Conservation (phyloP, 1,140 invertebrate species). For the Tetramorium simillimum region DNA sequence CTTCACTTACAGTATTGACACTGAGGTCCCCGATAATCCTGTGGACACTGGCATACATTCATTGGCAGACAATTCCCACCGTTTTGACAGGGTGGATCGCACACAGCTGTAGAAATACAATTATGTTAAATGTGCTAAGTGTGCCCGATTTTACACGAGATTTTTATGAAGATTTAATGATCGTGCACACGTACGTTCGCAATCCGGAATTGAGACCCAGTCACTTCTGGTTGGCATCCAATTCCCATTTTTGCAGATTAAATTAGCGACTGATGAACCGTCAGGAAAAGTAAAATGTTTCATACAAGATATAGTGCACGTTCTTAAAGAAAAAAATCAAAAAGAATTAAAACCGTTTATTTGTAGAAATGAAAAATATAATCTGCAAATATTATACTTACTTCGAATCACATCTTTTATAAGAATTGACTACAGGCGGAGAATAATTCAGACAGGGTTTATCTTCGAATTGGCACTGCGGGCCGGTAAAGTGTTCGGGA, state of each 20-base stretch:
- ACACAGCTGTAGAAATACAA: conserved; percentile 87
- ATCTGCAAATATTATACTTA: conserved; percentile 82
- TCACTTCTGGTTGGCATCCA: conserved; percentile 88
- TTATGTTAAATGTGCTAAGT: not conserved
- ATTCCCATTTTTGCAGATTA: conserved; percentile 88
- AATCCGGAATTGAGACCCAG: conserved; percentile 88
- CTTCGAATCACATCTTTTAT: conserved; percentile 88
- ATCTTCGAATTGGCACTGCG: conserved; percentile 91
- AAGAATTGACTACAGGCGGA: conserved; percentile 88
- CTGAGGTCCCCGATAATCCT: conserved; percentile 89
- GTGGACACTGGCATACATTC: conserved; percentile 91
- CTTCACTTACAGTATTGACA: conserved; percentile 91
- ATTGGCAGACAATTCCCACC: conserved; percentile 91
- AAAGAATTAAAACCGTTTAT: not conserved
- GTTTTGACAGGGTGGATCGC: conserved; percentile 91
- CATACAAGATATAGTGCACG: conserved; percentile 87
- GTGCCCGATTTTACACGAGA: not conserved
- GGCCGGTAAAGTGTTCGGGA: conserved; percentile 89
- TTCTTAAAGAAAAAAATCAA: conserved; percentile 61
- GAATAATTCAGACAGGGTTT: conserved; percentile 89
- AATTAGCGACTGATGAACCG: conserved; percentile 87
- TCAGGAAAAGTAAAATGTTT: conserved; percentile 89
- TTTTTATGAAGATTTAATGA: not conserved
- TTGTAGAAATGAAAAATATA: not conserved
- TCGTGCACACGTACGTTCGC: conserved; percentile 85